A percentile compares a stretch with the other conserved stretches of the same genome.
Conservation (phyloP, 2,888 invertebrate species). For the Drosophila lacicola region DNA sequence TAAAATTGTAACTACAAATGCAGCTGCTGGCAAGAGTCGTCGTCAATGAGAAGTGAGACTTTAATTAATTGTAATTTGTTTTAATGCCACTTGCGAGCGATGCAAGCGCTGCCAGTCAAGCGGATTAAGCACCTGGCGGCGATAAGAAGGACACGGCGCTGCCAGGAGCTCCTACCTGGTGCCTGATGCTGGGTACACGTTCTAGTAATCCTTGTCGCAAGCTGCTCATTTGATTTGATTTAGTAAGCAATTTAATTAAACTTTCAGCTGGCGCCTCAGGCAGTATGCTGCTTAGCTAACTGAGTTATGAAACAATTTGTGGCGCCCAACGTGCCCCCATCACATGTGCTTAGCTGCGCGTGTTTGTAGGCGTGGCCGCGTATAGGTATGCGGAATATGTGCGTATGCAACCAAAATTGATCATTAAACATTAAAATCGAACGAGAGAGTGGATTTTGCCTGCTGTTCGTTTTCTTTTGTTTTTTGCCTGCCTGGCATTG, state of each 20-base stretch:
- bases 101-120: conserved; percentile 45
- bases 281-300: conserved; percentile 49
- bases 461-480: neutral
- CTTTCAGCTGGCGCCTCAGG: conserved; percentile 53
- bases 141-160: conserved; percentile 10
- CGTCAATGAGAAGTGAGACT: conserved; percentile 64
- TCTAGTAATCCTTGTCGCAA: conserved; percentile 56
- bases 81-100: conserved; percentile 76
- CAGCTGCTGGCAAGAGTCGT: conserved; percentile 28
- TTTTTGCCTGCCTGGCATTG: conserved; percentile 12
- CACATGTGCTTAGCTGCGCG: neutral
- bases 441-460: conserved; percentile 23
- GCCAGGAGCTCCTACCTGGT: conserved; percentile 1
- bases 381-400: conserved; percentile 10
- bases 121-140: conserved; percentile 51
- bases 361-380: neutral
- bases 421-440: conserved; percentile 73
- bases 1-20: conserved; percentile 14
- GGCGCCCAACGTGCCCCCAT: conserved; percentile 16
- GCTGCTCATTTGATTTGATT: conserved; percentile 77
- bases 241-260: conserved; percentile 76
- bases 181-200: conserved; percentile 12
- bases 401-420: conserved; percentile 51
- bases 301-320: conserved; percentile 78
- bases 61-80: conserved; percentile 81